Evolutionary conservation across 2,888 invertebrate genomes (phyloP).

Genomic region (Tipula confusa): DNA sequence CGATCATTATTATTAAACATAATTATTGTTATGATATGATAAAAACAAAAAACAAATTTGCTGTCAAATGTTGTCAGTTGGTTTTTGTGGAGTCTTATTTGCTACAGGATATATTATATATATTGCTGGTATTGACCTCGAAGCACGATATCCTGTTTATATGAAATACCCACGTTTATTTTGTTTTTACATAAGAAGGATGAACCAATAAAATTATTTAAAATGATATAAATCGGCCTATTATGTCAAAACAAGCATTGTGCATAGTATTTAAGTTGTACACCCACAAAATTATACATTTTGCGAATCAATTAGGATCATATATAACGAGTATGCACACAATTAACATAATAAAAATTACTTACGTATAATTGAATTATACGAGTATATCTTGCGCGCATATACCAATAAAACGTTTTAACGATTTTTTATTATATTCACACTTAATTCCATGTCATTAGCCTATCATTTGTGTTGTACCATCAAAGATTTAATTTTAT

Average conservation of each 20-base stretch:
- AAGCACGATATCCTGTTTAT: neutral
- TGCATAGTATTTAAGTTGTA: neutral
- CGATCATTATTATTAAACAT: neutral
- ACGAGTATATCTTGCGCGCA: neutral
- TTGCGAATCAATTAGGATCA: neutral
- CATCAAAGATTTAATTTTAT: neutral
- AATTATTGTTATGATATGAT: neutral
- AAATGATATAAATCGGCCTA: slow-evolving; percentile 1
- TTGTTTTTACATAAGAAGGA: neutral
- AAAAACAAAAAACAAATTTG: neutral
- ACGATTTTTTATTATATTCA: neutral
- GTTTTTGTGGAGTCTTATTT: neutral
- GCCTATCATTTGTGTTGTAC: neutral
- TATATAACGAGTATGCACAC: neutral
- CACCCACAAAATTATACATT: neutral
- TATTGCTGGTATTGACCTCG: neutral
- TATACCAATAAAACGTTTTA: neutral
- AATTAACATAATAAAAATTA: neutral
- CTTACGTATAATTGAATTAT: neutral
- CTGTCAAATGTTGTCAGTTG: neutral
- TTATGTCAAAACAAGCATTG: neutral
- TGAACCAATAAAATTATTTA: neutral
- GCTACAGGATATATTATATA: neutral
- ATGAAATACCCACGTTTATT: neutral
- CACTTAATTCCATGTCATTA: neutral